Evolutionary conservation across 2,113 vertebrate genomes (phyloP).

Genomic region (Phainopepla nitens): DNA sequence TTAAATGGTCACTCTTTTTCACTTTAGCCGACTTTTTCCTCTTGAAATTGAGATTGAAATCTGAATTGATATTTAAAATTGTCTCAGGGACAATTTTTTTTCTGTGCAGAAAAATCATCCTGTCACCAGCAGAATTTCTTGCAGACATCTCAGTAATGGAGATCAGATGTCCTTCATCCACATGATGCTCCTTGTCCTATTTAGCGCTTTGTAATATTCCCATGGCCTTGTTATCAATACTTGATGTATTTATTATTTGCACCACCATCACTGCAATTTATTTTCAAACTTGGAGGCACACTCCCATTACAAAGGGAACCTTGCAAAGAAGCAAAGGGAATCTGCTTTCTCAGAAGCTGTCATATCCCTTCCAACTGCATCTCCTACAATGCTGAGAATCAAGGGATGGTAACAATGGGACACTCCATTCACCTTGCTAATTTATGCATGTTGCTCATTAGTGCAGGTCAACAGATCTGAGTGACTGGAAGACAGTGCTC

Average conservation of each 20-base stretch:
- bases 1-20: background rate
- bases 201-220: background rate
- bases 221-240: background rate
- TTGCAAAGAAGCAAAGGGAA: background rate
- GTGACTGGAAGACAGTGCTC: background rate
- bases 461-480: background rate
- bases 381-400: background rate
- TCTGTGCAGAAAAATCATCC: background rate
- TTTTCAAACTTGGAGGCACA: background rate
- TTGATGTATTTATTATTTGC: background rate
- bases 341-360: background rate
- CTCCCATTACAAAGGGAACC: background rate
- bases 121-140: background rate
- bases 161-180: background rate
- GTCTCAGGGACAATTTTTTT: background rate
- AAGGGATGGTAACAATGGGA: background rate
- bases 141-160: background rate
- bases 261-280: background rate
- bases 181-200: background rate
- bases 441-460: slow-evolving; percentile 40
- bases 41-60: background rate
- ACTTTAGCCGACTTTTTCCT: background rate
- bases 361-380: background rate
- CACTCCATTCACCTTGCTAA: background rate
- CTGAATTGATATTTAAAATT: background rate